These are phyloP conservation scores for Eretmochelys imbricata DNA, from an alignment of 2,113 vertebrate species.

Conservation along the genomic window DNA sequence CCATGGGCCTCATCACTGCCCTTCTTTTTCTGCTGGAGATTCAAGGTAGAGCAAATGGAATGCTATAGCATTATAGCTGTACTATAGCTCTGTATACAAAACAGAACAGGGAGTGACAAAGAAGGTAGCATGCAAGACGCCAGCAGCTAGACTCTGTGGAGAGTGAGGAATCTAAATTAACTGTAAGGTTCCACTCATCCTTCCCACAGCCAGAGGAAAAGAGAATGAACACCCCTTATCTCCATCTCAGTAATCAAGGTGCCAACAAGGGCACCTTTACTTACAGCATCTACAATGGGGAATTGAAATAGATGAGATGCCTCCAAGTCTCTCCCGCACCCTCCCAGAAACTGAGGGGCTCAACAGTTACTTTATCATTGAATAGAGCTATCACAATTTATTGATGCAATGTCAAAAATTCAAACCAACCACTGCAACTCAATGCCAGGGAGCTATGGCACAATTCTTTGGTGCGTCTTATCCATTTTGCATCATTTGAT, in stretches of 20 bases:
- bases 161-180: neutral
- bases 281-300: neutral
- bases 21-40: neutral
- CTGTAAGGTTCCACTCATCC: accelerated
- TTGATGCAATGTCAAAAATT: neutral
- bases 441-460: neutral
- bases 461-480: neutral
- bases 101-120: too few species aligned
- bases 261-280: neutral
- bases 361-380: neutral
- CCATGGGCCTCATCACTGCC: neutral
- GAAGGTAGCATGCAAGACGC: neutral
- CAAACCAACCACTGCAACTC: neutral
- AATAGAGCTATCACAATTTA: neutral
- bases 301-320: neutral
- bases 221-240: neutral
- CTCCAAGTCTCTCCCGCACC: neutral
- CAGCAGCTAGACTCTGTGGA: neutral
- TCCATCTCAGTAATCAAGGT: neutral
- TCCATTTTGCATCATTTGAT: neutral
- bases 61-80: neutral
- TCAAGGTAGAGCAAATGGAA: neutral
- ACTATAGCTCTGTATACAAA: too few species aligned
- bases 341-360: neutral
- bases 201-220: neutral